Conservation (phyloP, 2,797 vertebrate species). For the Calcarius lapponicus region DNA sequence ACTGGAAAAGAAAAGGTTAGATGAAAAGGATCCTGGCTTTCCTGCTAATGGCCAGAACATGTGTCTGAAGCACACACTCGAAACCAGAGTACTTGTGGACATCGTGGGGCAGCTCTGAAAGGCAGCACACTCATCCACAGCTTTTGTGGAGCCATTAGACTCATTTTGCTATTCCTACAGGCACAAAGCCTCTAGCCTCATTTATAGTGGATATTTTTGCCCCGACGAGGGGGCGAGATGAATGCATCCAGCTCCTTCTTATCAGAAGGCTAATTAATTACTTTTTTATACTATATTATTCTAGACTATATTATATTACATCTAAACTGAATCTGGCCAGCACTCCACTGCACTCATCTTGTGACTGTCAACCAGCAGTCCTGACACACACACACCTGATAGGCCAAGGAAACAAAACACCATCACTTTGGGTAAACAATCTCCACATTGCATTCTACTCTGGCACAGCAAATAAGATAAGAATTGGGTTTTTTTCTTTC, state of each 20-base stretch:
- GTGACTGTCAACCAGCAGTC: background rate
- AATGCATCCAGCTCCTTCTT: background rate
- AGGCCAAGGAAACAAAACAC: background rate
- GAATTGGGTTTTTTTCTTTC: background rate
- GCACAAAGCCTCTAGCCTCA: background rate
- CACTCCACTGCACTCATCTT: too few relatives aligned
- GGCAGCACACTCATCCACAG: accelerated
- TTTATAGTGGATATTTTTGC: background rate
- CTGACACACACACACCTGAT: background rate
- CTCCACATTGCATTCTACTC: background rate
- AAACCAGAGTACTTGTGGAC: accelerated
- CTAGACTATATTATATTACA: background rate
- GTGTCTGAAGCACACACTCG: background rate
- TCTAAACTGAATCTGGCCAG: background rate
- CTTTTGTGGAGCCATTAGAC: background rate
- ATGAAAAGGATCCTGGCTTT: background rate
- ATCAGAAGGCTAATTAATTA: background rate
- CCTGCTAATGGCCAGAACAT: accelerated
- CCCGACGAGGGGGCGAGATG: background rate
- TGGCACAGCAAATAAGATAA: background rate
- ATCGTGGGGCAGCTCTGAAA: background rate
- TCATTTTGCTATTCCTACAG: background rate
- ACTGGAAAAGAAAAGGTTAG: background rate
- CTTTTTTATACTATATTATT: background rate
- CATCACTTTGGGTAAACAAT: background rate